Evolutionary conservation across 2,113 vertebrate species (phyloP).

Genomic region (Campylorhamphus procurvoides): DNA sequence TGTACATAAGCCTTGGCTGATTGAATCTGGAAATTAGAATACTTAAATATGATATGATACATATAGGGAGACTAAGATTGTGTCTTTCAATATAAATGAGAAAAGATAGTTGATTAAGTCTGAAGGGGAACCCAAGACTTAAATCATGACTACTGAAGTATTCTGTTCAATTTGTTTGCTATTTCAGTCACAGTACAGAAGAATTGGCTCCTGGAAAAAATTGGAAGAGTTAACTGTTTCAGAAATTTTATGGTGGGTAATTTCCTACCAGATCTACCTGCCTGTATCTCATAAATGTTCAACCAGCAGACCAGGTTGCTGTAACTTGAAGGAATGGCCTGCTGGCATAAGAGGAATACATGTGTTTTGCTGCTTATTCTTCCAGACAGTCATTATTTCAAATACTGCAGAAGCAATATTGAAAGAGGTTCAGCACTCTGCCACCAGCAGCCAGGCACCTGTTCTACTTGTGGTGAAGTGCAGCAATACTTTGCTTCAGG

Average conservation of each 20-base stretch:
- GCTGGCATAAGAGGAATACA: rapidly evolving
- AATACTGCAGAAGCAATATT: neutral
- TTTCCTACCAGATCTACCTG: neutral
- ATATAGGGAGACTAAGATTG: neutral
- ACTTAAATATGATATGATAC: neutral
- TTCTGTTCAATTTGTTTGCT: neutral
- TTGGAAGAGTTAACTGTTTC: neutral
- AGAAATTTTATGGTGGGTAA: neutral
- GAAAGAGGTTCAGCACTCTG: neutral
- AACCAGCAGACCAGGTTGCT: neutral
- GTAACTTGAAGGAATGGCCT: neutral
- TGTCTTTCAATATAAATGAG: neutral
- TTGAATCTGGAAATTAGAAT: neutral
- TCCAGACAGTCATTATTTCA: neutral
- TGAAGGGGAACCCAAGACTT: neutral
- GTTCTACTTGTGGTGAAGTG: neutral
- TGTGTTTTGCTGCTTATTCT: neutral
- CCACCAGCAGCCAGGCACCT: neutral
- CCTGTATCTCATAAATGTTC: neutral
- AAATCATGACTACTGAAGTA: neutral
- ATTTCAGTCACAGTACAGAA: neutral
- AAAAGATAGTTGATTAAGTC: neutral
- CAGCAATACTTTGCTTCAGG: neutral
- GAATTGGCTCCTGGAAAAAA: neutral
- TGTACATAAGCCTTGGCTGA: neutral